Evolutionary conservation across 2,113 vertebrate genomes (phyloP).

Genomic region (Ameiurus melas): DNA sequence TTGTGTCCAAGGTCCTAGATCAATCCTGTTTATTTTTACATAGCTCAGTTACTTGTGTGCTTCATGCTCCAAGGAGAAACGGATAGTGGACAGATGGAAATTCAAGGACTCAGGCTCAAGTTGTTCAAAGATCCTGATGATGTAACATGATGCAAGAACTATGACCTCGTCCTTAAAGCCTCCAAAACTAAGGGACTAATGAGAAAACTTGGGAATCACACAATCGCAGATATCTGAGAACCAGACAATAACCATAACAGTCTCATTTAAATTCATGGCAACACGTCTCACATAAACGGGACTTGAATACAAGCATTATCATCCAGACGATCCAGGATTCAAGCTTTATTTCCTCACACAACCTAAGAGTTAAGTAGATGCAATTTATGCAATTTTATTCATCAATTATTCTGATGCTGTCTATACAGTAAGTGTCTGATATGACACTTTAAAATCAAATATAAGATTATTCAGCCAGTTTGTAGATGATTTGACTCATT

Average conservation of each 20-base stretch:
- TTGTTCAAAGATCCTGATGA: conserved; percentile 18
- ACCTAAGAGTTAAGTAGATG: neutral
- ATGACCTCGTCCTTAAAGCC: conserved; percentile 8
- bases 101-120: conserved; percentile 10
- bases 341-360: neutral
- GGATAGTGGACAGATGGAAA: conserved; percentile 20
- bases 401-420: neutral
- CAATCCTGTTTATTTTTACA: neutral
- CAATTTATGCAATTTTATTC: neutral
- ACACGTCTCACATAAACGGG: neutral
- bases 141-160: conserved; percentile 28
- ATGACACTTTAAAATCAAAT: neutral
- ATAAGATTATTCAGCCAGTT: neutral
- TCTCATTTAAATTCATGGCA: conserved; percentile 4
- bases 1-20: neutral
- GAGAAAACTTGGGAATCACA: neutral
- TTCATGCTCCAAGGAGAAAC: conserved; percentile 30
- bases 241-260: neutral
- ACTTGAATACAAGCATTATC: neutral
- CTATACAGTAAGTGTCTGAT: neutral
- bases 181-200: neutral
- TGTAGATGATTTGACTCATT: neutral
- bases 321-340: neutral
- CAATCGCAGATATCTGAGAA: neutral
- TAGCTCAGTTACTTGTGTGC: neutral